Evolutionary conservation across 1,140 invertebrate species (phyloP).

Genomic region (Saxidomus purpurata): DNA sequence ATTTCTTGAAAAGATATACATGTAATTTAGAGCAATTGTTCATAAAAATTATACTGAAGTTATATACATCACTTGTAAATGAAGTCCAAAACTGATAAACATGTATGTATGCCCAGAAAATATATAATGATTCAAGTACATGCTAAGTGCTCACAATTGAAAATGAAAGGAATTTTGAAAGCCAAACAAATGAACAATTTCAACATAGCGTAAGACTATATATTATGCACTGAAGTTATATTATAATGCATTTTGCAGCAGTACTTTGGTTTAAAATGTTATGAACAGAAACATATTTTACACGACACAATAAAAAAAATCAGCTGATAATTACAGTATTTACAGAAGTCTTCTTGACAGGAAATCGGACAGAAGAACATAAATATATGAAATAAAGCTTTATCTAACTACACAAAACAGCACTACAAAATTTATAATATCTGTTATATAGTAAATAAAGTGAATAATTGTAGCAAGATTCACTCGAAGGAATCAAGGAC

Average conservation of each 20-base stretch:
- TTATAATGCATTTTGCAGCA: neutral
- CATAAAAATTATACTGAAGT: neutral
- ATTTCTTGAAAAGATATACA: too few relatives aligned
- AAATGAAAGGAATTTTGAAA: neutral
- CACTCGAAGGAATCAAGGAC: neutral
- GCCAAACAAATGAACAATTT: neutral
- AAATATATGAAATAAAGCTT: neutral
- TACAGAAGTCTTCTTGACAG: neutral
- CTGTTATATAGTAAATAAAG: neutral
- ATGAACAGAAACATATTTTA: neutral
- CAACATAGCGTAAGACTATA: neutral
- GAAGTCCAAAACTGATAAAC: neutral
- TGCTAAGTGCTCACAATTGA: neutral
- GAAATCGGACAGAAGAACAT: neutral
- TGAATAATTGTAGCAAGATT: neutral
- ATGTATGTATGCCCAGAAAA: neutral
- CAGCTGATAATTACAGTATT: neutral
- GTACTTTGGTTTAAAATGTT: neutral
- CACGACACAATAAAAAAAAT: neutral
- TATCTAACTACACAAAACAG: neutral
- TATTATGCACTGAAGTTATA: neutral
- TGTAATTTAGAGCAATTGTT: neutral
- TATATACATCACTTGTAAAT: constrained; percentile 1
- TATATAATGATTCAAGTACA: neutral
- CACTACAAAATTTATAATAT: neutral